phyloP scores from a whole-genome alignment of 1,140 invertebrate genomes.

The Lerema accius region DNA sequence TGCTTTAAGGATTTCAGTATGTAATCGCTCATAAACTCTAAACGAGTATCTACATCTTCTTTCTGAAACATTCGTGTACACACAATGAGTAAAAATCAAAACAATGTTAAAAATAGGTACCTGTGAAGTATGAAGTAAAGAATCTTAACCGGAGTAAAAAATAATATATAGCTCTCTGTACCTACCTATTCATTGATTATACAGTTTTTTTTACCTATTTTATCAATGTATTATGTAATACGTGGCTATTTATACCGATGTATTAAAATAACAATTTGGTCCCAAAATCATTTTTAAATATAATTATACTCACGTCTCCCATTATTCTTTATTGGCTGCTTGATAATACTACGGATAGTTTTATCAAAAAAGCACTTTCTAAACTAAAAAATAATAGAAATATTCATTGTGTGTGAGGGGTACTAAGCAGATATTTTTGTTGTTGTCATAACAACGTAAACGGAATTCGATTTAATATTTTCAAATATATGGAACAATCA shows the following conservation, averaged over 20 bases:
- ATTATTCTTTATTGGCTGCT: slow-evolving; percentile 37
- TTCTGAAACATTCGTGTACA: slow-evolving; percentile 58
- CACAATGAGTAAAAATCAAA: too few species aligned
- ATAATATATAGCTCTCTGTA: too few species aligned
- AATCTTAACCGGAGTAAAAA: too few species aligned
- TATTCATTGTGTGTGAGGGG: background rate
- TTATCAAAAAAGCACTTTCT: slow-evolving; percentile 1
- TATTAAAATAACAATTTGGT: too few species aligned
- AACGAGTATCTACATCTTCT: slow-evolving; percentile 66
- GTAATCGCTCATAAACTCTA: slow-evolving; percentile 75
- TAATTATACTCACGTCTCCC: slow-evolving; percentile 58
- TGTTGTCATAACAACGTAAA: slow-evolving; percentile 17
- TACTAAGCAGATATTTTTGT: background rate
- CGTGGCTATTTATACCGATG: too few species aligned
- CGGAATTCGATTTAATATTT: slow-evolving; percentile 13
- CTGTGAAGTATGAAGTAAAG: too few species aligned
- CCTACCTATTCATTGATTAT: too few species aligned
- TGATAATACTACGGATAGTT: slow-evolving; percentile 5
- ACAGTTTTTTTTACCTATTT: too few species aligned
- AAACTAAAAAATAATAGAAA: slow-evolving; percentile 5
- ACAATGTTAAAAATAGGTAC: too few species aligned
- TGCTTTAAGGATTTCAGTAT: slow-evolving; percentile 65
- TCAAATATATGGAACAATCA: background rate
- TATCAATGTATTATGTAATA: too few species aligned
- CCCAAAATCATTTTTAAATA: too few species aligned